Evolutionary conservation across 2,797 vertebrate species (phyloP), one percentile per base, ranked within the genome.

Genomic region (Harpagifer antarcticus): DNA sequence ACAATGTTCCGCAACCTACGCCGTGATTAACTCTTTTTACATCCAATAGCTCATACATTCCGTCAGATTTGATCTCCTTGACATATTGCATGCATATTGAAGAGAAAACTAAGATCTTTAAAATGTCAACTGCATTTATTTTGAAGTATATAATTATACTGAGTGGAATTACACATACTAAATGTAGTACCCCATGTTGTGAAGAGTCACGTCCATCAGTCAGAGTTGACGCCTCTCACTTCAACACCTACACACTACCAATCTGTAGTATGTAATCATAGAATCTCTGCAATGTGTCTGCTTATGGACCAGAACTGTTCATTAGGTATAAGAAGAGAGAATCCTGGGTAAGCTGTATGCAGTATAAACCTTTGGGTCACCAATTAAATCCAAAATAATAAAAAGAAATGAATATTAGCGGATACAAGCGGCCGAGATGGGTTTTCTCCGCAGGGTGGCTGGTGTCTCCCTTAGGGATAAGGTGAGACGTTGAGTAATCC

Each of bases 1-100:
- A 64, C 66, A 27, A 9, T 40, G 54, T 71, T 71, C 54, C 27
- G 53, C 64, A 78, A 43, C 37, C 13, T 56, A 1, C 37, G 43
- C 45, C 33, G 9, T 13, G 8, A 54, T 79, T 67, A 50, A 62
- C 56, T 74, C 52, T 45, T 69, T 44, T 37, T 3, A 19, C 20
- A 50, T 31, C 49, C 50, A 42, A 9, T 3, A 23, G 43, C 50
- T 68, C 47, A 71, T 37, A 65, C 57, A 37, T 15, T 27, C 5
- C 16, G 27, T 49, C 5, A 7, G 13, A 55, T 49, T 62, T 31
- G 14, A 15, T 67, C 27, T 15, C 12, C 23, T 63, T 48, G 5
- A 31, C 20, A 40, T 33, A 11, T 60, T 17, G n/a, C 23, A n/a
- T 31, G 16, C 60, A 48, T 47, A 57, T 43, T 68, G 60, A 13